Percentiles rank a stretch among this genome's conserved stretches.
Evolutionary conservation across 2,888 invertebrate species (phyloP).

Genomic region (Zonitis immaculata): DNA sequence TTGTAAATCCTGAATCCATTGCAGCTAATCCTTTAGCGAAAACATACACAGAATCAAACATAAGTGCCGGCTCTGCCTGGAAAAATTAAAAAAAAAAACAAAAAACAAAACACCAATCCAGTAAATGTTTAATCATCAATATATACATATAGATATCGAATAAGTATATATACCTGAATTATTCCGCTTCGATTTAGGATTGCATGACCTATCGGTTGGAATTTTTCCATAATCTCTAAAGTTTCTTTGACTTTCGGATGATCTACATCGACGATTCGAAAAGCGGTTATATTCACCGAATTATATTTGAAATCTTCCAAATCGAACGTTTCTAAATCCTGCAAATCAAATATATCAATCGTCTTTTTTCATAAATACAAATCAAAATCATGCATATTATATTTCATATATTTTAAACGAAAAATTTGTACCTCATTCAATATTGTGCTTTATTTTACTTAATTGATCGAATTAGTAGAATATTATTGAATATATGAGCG

Average conservation of each 20-base stretch:
- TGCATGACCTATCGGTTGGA: slow-evolving; percentile 78
- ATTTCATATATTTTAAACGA: no score
- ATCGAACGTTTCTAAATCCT: slow-evolving; percentile 86
- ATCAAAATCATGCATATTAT: no score
- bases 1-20: slow-evolving; percentile 64
- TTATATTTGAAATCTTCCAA: slow-evolving; percentile 91
- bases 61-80: slow-evolving; percentile 80
- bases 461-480: no score
- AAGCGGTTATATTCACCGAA: slow-evolving; percentile 92
- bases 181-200: slow-evolving; percentile 66
- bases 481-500: no score
- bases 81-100: slow-evolving; percentile 27
- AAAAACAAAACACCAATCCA: background rate
- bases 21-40: slow-evolving; percentile 73
- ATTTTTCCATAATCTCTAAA: slow-evolving; percentile 80
- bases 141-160: no score
- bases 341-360: no score
- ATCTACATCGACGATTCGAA: slow-evolving; percentile 78
- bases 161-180: slow-evolving; percentile 53
- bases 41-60: slow-evolving; percentile 82
- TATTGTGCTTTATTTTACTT: no score
- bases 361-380: no score
- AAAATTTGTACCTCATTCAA: no score
- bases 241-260: slow-evolving; percentile 70
- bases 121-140: no score